phyloP scores from a whole-genome alignment of 2,113 vertebrate species.

The Baryphthengus martii region DNA sequence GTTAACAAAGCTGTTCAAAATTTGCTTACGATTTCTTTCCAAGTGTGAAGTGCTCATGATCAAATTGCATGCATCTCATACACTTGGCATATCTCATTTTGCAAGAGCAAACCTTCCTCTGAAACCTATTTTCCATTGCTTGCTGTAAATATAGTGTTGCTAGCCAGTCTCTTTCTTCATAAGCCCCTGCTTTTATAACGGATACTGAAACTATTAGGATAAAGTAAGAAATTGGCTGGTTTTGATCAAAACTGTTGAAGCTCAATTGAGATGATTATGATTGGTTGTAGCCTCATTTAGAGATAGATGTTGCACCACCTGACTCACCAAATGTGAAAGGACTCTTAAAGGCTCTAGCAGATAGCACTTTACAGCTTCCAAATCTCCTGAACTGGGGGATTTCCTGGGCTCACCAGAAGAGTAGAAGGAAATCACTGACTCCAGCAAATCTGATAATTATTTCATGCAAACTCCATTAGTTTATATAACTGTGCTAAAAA shows the following conservation, averaged over 20 bases:
- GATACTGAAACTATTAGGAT: neutral
- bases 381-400: neutral
- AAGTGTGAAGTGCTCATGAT: neutral
- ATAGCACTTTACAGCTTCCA: neutral
- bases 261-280: neutral
- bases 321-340: neutral
- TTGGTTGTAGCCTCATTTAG: neutral
- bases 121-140: neutral
- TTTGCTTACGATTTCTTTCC: neutral
- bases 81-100: neutral
- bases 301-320: neutral
- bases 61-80: neutral
- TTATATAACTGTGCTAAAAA: neutral
- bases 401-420: neutral
- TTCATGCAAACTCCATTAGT: neutral
- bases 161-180: neutral
- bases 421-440: neutral
- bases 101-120: neutral
- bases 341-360: neutral
- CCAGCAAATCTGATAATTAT: neutral
- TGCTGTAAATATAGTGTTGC: neutral
- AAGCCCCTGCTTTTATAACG: neutral
- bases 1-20: neutral
- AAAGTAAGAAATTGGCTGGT: neutral
- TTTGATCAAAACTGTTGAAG: neutral